A percentile compares a stretch with the other conserved stretches of the same genome.
Evolutionary conservation across 2,113 vertebrate species (phyloP).

Genomic region (Paradisaea rubra): DNA sequence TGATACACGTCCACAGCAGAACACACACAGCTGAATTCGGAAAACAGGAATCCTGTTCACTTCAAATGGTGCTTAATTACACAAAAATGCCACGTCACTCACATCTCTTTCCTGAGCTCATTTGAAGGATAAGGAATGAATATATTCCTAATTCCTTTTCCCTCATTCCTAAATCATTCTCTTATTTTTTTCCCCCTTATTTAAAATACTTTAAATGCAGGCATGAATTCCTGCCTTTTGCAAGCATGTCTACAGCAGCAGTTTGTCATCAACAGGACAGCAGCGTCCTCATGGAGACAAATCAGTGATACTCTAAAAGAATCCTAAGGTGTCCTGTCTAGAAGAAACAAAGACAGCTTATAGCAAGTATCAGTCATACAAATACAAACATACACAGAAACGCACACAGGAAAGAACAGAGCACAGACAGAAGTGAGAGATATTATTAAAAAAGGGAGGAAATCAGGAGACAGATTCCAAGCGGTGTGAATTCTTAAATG

Average conservation of each 20-base stretch:
- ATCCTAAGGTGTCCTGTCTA: not conserved
- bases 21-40: not conserved
- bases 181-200: rapidly evolving
- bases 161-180: not conserved
- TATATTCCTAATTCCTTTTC: not conserved
- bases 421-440: not conserved
- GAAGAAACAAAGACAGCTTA: not conserved
- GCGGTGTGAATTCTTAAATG: not conserved
- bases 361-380: not conserved
- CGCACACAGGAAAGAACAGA: not conserved
- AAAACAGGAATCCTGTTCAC: not conserved
- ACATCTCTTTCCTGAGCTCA: not conserved
- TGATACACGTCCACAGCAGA: not conserved
- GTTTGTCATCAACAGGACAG: not conserved
- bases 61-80: not conserved
- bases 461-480: not conserved
- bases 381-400: not conserved
- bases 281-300: not conserved
- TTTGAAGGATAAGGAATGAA: not conserved
- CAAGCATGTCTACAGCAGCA: not conserved
- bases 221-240: not conserved
- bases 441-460: not conserved
- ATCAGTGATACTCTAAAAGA: not conserved
- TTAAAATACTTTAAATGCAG: not conserved
- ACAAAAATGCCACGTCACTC: not conserved